Evolutionary conservation across 1,140 invertebrate genomes (phyloP).

Genomic region (Solenopsis invicta): DNA sequence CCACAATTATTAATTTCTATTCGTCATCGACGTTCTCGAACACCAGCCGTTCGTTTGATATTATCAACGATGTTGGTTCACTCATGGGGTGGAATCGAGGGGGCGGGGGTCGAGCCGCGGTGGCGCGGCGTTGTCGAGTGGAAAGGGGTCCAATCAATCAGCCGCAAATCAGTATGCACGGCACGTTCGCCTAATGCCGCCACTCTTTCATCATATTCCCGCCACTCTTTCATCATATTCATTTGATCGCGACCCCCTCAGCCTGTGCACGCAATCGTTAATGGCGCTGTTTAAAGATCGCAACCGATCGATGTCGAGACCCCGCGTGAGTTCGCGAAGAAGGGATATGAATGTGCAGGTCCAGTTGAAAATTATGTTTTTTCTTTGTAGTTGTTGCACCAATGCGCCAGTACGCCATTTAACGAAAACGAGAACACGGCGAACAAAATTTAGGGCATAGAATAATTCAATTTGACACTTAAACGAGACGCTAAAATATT

Average conservation of each 20-base stretch:
- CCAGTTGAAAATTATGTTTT: constrained; percentile 40
- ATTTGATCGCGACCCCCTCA: constrained; percentile 84
- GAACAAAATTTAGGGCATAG: background rate
- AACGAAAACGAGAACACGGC: background rate
- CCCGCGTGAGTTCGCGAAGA: constrained; percentile 38
- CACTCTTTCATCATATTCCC: constrained; percentile 87
- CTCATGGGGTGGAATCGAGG: constrained; percentile 72
- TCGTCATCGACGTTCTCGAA: constrained; percentile 70
- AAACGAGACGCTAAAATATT: background rate
- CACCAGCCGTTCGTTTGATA: constrained; percentile 76
- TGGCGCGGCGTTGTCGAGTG: constrained; percentile 77
- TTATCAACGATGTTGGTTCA: constrained; percentile 82
- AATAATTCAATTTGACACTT: background rate
- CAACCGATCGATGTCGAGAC: constrained; percentile 70
- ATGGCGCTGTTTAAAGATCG: constrained; percentile 83
- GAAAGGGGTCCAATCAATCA: constrained; percentile 87
- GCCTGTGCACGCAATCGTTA: constrained; percentile 83
- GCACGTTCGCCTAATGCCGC: constrained; percentile 86
- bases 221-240: constrained; percentile 87
- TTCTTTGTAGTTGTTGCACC: background rate
- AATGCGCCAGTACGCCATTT: background rate
- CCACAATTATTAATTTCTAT: constrained; percentile 71
- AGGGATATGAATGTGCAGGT: constrained; percentile 20
- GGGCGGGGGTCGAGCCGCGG: constrained; percentile 69
- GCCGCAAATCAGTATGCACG: constrained; percentile 87